Conservation (phyloP, 2,888 invertebrate species). For the Autographa pulchrina region DNA sequence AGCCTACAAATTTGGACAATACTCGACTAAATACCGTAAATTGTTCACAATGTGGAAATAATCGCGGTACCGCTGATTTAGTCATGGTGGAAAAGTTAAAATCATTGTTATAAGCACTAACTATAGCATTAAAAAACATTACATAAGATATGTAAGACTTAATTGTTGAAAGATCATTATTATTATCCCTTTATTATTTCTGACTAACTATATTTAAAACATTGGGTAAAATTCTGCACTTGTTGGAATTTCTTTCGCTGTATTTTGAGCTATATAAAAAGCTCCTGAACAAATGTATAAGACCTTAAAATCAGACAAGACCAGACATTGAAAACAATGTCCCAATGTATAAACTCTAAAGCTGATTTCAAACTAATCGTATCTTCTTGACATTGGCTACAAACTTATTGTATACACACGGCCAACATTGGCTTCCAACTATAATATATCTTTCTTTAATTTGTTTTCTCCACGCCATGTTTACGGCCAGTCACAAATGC, state of each 20-base stretch:
- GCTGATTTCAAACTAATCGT: background rate
- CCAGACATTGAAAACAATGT: background rate
- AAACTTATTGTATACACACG: background rate
- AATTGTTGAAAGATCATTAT: no score
- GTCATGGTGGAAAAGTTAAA: constrained; percentile 17
- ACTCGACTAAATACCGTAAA: constrained; percentile 53
- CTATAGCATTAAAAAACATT: background rate
- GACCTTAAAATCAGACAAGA: no score
- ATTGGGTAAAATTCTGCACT: no score
- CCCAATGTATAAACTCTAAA: background rate
- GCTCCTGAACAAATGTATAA: no score
- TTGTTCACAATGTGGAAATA: constrained; percentile 65
- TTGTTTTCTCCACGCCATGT: constrained; percentile 18
- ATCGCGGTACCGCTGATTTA: constrained; percentile 48
- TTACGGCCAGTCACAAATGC: constrained; percentile 25
- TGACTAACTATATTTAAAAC: no score
- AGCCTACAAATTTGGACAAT: constrained; percentile 53
- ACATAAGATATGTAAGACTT: no score
- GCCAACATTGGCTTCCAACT: constrained; percentile 2
- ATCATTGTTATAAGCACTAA: background rate
- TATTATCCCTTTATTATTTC: no score
- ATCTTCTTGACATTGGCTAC: background rate
- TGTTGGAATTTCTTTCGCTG: no score
- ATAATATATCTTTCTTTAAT: constrained; percentile 23
- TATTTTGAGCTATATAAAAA: no score